Conservation (phyloP, 2,113 vertebrate genomes). For the Hiodon tergisus region DNA sequence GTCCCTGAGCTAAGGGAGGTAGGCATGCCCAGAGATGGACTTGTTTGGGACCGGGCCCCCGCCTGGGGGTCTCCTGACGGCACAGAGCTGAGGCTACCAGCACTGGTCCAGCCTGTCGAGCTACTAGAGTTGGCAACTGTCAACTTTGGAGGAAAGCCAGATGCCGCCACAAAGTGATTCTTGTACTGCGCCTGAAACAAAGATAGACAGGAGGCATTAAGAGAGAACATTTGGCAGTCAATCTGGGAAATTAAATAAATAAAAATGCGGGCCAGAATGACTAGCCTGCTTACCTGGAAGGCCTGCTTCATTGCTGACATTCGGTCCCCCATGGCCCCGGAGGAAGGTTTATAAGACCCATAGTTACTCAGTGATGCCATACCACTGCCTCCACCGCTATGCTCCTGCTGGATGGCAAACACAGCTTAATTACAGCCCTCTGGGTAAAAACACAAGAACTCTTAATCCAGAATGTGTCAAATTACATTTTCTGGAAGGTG, state of each 20-base stretch:
- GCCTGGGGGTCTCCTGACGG: constrained; percentile 65
- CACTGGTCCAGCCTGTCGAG: constrained; percentile 91
- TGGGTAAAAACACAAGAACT: not conserved
- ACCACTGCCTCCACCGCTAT: constrained; percentile 63
- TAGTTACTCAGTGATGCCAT: constrained; percentile 68
- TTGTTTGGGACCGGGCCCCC: constrained; percentile 31
- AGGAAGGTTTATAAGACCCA: constrained; percentile 83
- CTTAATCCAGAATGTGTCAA: too few species aligned
- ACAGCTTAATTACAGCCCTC: not conserved
- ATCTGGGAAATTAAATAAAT: not conserved
- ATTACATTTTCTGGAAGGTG: too few species aligned
- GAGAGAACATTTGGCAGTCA: not conserved
- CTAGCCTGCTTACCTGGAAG: constrained; percentile 75
- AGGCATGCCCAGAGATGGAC: constrained; percentile 26
- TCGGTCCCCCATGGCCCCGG: constrained; percentile 95
- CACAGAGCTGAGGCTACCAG: constrained; percentile 89
- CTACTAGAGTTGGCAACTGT: constrained; percentile 73
- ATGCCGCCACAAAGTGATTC: constrained; percentile 94
- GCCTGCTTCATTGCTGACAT: constrained; percentile 94
- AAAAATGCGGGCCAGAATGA: not conserved
- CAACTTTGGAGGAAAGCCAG: constrained; percentile 83
- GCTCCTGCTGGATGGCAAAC: constrained; percentile 63
- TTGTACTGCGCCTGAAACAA: constrained; percentile 85
- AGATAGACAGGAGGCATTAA: not conserved
- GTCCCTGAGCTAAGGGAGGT: constrained; percentile 31